These are phyloP conservation scores for Halichoeres trimaculatus DNA, from an alignment of 2,113 vertebrate species.

Conservation along the genomic window DNA sequence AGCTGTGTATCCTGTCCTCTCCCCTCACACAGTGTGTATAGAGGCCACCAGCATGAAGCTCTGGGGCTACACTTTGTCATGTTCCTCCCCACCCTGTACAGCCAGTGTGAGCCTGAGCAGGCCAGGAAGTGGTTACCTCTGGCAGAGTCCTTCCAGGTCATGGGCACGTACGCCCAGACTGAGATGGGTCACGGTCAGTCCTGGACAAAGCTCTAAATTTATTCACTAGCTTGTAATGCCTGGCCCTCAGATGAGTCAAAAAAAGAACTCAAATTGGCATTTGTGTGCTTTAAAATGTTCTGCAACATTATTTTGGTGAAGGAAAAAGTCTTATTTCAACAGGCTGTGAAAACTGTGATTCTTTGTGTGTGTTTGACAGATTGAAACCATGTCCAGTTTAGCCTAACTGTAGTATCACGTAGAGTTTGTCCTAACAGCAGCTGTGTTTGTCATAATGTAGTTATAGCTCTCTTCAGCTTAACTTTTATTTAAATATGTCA, in stretches of 20 bases:
- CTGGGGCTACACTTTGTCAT: conserved; percentile 89
- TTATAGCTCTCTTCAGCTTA: not conserved
- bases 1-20: conserved; percentile 45
- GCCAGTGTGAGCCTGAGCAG: conserved; percentile 89
- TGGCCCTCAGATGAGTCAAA: not conserved
- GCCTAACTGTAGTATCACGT: conserved; percentile 7
- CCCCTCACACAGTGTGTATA: conserved; percentile 65
- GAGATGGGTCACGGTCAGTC: conserved; percentile 99
- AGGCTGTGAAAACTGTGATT: not conserved
- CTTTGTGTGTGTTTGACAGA: conserved; percentile 79
- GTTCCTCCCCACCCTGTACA: conserved; percentile 91
- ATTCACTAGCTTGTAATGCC: not conserved
- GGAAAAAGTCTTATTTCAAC: not conserved
- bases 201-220: conserved; percentile 19
- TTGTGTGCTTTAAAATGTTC: not conserved
- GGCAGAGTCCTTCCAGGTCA: conserved; percentile 80
- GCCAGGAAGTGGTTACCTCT: conserved; percentile 89
- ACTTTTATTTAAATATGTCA: not conserved
- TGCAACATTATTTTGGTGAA: not conserved
- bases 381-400: conserved; percentile 28
- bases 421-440: not conserved
- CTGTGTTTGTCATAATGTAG: not conserved
- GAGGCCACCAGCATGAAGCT: conserved; percentile 70
- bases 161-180: conserved; percentile 97
- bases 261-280: not conserved